phyloP scores from a whole-genome alignment of 2,113 vertebrate genomes.

The Grallaria varia region DNA sequence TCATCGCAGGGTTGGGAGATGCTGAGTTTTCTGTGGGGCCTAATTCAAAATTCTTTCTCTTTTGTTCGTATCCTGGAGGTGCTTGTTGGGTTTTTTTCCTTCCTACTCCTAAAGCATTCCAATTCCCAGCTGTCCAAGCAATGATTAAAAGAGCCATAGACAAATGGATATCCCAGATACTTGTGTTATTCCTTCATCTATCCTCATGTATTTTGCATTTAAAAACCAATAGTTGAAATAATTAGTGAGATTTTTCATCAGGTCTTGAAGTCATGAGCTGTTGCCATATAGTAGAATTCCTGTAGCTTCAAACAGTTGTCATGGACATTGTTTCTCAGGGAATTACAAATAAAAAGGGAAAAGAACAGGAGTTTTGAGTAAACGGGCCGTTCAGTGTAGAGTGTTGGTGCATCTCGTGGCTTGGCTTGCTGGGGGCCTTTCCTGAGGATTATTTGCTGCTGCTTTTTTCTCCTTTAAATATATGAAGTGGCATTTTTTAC shows the following conservation, averaged over 20 bases:
- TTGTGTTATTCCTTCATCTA: background rate
- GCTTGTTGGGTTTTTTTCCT: background rate
- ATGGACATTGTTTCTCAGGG: background rate
- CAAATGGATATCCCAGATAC: background rate
- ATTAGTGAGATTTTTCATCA: background rate
- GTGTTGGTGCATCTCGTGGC: conserved; percentile 23
- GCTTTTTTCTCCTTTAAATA: background rate
- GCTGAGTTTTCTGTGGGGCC: background rate
- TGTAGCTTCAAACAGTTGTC: background rate
- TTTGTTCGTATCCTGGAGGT: background rate
- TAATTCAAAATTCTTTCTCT: background rate
- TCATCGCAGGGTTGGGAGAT: background rate
- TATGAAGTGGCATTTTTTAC: background rate
- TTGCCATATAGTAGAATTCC: background rate
- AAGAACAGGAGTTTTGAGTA: background rate
- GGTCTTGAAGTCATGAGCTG: background rate
- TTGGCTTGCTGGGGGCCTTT: background rate
- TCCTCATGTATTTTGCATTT: background rate
- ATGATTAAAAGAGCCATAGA: background rate
- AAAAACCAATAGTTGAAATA: background rate
- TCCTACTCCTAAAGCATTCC: background rate
- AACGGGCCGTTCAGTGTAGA: background rate
- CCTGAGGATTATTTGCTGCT: background rate
- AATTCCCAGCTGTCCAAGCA: background rate
- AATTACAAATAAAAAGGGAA: background rate